Percentiles rank a stretch among this genome's conserved stretches.
These are phyloP conservation scores for Beris chalybata DNA, from an alignment of 2,888 invertebrate species.

Conservation along the genomic window DNA sequence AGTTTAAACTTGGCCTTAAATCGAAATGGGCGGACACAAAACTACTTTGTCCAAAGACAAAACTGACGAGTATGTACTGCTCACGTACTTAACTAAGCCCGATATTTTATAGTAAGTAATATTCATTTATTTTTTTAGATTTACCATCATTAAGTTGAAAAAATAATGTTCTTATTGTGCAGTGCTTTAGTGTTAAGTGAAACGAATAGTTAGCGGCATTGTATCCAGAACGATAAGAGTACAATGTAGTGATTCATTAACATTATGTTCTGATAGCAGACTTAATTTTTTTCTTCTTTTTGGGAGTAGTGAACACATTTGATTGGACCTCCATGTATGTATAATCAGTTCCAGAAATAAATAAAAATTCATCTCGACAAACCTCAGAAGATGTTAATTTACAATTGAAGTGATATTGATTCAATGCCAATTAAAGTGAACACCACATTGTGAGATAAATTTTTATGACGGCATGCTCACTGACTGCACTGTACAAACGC, in stretches of 20 bases:
- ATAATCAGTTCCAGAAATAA: neutral
- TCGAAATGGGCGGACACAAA: constrained; percentile 16
- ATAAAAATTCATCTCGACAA: too few species aligned
- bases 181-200: constrained; percentile 15
- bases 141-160: neutral
- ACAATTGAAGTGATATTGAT: too few species aligned
- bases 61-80: constrained; percentile 62
- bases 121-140: neutral
- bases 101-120: constrained; percentile 66
- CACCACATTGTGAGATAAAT: too few species aligned
- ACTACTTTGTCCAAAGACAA: constrained; percentile 59
- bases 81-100: constrained; percentile 65
- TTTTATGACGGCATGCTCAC: too few species aligned
- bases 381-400: too few species aligned
- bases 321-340: too few species aligned
- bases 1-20: constrained; percentile 12
- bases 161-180: constrained; percentile 12
- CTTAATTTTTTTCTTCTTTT: neutral
- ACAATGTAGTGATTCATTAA: neutral
- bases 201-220: constrained; percentile 1
- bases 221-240: neutral
- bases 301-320: neutral
- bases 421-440: too few species aligned
- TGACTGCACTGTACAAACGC: too few species aligned
- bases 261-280: too few species aligned